These are phyloP conservation scores for Leucophenga montana DNA, from an alignment of 2,888 invertebrate genomes.

Conservation along the genomic window DNA sequence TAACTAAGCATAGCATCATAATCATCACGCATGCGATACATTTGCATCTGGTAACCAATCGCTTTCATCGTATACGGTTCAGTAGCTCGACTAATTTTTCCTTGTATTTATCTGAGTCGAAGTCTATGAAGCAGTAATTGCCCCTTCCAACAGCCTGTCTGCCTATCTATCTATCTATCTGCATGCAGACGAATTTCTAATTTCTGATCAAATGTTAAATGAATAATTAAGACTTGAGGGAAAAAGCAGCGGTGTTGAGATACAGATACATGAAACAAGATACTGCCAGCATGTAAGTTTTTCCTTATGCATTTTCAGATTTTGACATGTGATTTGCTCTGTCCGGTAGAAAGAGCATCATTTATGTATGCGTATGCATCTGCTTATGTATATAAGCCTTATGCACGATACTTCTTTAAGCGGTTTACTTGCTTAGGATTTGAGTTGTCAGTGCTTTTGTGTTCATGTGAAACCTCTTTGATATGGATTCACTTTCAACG, in stretches of 20 bases:
- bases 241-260: not conserved
- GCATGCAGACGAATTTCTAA: slow-evolving; percentile 18
- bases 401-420: not conserved
- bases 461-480: too few species aligned
- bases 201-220: slow-evolving; percentile 20
- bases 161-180: not conserved
- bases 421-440: not conserved
- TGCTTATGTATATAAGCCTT: too few species aligned
- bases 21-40: not conserved
- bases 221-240: slow-evolving; percentile 18
- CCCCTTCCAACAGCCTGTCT: not conserved
- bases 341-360: too few species aligned
- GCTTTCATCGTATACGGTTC: too few species aligned
- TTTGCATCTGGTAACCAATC: too few species aligned
- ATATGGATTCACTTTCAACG: too few species aligned
- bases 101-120: too few species aligned
- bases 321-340: slow-evolving; percentile 15
- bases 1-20: not conserved
- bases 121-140: too few species aligned
- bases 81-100: too few species aligned
- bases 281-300: slow-evolving; percentile 8
- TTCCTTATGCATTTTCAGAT: not conserved
- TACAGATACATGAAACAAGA: not conserved
- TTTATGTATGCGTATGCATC: too few species aligned
- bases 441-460: too few species aligned